Evolutionary conservation across 2,797 vertebrate species (phyloP).

Genomic region (Halcyon smyrnensis): DNA sequence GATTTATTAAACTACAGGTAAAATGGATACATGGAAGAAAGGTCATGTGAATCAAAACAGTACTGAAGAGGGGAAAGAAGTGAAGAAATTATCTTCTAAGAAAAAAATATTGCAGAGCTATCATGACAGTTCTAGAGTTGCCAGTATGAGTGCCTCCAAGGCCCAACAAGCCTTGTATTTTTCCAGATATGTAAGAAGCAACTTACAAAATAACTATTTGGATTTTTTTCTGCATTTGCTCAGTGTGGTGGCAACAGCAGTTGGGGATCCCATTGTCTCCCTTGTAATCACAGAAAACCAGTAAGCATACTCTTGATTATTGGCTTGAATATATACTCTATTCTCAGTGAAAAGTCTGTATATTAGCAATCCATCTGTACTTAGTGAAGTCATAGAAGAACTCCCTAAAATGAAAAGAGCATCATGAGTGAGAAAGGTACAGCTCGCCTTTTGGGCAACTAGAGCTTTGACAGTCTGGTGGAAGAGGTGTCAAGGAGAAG

Average conservation of each 20-base stretch:
- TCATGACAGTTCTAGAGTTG: neutral
- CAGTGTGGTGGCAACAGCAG: neutral
- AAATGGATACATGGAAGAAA: conserved; percentile 1
- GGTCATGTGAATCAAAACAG: neutral
- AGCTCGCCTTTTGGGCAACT: neutral
- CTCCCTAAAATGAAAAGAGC: neutral
- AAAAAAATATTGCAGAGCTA: conserved; percentile 5
- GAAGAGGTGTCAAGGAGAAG: neutral
- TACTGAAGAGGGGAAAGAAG: neutral
- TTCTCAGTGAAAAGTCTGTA: neutral
- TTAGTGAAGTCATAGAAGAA: neutral
- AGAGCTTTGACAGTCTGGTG: neutral
- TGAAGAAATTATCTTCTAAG: neutral
- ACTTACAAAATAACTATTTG: neutral
- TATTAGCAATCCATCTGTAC: neutral
- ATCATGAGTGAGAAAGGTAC: neutral
- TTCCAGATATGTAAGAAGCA: neutral
- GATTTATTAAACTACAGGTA: neutral
- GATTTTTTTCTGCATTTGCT: neutral
- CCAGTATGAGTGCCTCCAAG: neutral
- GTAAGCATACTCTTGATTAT: neutral
- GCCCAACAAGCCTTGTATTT: neutral
- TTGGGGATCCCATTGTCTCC: neutral
- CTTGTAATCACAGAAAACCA: neutral
- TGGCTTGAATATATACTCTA: neutral